A percentile compares a stretch with the other conserved stretches of the same genome.
These are phyloP conservation scores for Gallinago solitaria DNA, from an alignment of 2,797 vertebrate species.

Conservation along the genomic window DNA sequence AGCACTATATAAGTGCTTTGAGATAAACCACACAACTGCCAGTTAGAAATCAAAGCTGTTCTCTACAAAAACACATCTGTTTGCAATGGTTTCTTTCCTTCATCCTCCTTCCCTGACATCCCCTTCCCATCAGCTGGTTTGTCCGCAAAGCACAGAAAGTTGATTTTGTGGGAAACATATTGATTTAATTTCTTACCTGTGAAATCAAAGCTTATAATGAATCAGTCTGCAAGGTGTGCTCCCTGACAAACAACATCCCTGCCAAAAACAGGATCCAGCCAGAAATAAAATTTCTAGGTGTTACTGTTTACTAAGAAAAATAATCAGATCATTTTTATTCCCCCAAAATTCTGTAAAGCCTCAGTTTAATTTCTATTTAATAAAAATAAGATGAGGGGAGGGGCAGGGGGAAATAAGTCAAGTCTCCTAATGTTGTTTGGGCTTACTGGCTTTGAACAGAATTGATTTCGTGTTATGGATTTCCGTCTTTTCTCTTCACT, in stretches of 20 bases:
- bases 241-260: slow-evolving; percentile 4
- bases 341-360: neutral
- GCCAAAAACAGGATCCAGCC: neutral
- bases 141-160: neutral
- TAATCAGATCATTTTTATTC: neutral
- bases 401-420: neutral
- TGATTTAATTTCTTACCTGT: slow-evolving; percentile 24
- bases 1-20: neutral
- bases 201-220: slow-evolving; percentile 17
- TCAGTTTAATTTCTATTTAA: slow-evolving; percentile 20
- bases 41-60: neutral
- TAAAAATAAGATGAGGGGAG: neutral
- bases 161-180: slow-evolving; percentile 8
- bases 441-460: neutral
- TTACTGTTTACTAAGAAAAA: slow-evolving; percentile 3
- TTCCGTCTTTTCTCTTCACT: neutral
- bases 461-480: neutral
- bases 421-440: neutral
- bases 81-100: neutral
- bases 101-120: neutral
- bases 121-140: neutral
- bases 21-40: neutral
- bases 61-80: neutral
- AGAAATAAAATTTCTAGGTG: neutral
- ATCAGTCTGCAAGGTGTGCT: neutral